Evolutionary conservation across 2,888 invertebrate species (phyloP), one percentile per base, ranked within the genome.

Genomic region (Glaucopsyche alexis): DNA sequence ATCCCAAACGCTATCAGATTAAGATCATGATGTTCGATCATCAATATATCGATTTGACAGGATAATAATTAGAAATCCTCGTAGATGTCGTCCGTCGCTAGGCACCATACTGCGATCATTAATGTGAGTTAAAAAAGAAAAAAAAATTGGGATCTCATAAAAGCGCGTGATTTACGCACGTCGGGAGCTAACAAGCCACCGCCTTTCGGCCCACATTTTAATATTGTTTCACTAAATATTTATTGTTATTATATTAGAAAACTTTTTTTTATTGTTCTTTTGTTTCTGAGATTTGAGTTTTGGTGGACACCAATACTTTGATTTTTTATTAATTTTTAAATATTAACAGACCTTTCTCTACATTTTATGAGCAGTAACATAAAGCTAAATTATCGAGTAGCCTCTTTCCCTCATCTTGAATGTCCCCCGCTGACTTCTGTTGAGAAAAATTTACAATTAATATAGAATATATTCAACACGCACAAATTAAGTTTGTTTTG

Each of bases 21-120:
- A 85, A 81, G 84, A 90, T 90, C 90, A 81, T 87, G 85, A 87
- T 83, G 79, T 84, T 87, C 82, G 87, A 90, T 88, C 91, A 91
- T 93, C 90, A 93, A 93, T 89, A 88, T 85, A 88, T 89, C 85
- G 86, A 87, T 91, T 90, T 93, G 92, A 92, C 93, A 93, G 93
- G 86, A 91, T 91, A 91, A 92, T 92, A 93, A 93, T 93, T 91
- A 91, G 90, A 92, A 91, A 89, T 87, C 90, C 88, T 90, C 90
- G 88, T 90, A 91, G 91, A 91, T 91, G 91, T 91, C 90, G 92
- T 92, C 91, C 89, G 91, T 91, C 88, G 89, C 81, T 83, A 87
- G 89, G 88, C 91, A 91, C 87, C 92, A 93, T 90, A 93, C 92
- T 91, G 93, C 85, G 91, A 88, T 93, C 92, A 91, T 93, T 93